Conservation (phyloP, 2,888 invertebrate species). For the Tethea ocularis region DNA sequence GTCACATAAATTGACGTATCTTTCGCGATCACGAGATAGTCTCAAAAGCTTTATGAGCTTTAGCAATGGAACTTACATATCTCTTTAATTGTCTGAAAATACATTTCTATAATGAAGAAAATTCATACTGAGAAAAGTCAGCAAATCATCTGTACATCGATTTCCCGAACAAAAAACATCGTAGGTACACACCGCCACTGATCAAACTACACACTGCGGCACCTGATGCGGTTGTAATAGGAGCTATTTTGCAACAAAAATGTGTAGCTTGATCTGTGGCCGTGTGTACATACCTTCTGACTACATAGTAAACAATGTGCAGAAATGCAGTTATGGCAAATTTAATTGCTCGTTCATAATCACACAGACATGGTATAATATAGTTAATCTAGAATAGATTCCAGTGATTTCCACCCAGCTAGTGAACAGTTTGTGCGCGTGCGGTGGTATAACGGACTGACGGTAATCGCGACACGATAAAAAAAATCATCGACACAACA, state of each 20-base stretch:
- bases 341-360: conserved; percentile 41
- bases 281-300: too few relatives aligned
- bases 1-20: not conserved
- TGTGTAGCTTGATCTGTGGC: too few relatives aligned
- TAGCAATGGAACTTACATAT: not conserved
- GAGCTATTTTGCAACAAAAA: too few relatives aligned
- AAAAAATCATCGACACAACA: conserved; percentile 47
- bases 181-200: not conserved
- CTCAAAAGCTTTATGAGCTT: too few relatives aligned
- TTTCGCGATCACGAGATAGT: too few relatives aligned
- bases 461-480: conserved; percentile 71
- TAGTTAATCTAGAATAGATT: conserved; percentile 54
- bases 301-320: conserved; percentile 27
- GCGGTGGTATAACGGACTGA: conserved; percentile 68
- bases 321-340: conserved; percentile 30
- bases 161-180: not conserved
- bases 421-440: conserved; percentile 60
- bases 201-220: too few relatives aligned
- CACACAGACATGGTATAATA: conserved; percentile 31
- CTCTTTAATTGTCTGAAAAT: not conserved
- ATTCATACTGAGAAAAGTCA: not conserved
- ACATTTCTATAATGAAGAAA: not conserved
- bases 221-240: too few relatives aligned
- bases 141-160: not conserved
- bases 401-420: conserved; percentile 47